Base-by-base conservation (phyloP, 2,797 vertebrate genomes). In the Danio choprae region DNA sequence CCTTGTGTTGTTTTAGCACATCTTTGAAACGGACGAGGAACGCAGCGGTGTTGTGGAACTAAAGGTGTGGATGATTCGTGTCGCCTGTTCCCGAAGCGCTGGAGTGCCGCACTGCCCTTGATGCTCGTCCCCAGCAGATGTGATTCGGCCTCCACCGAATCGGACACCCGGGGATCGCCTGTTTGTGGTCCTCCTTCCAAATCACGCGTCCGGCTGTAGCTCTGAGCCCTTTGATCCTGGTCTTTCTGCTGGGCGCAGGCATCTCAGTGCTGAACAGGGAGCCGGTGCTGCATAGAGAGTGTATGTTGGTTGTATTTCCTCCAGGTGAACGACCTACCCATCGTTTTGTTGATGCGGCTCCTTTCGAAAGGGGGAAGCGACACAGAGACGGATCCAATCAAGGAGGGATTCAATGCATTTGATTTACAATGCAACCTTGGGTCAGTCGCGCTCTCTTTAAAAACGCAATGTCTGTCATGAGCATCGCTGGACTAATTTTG, bases 101-200 rank as follows among this genome's bases (percentile, higher is more conserved):
- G 86, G 86, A 89, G 89, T 92, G 92, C 93, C 93, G 94, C 94
- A 94, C 93, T 93, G 93, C 93, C 93, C 91, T 93, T 93, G 91
- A 90, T 88, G 91, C 90, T 93, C 89, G 93, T 94, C 92, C 94
- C 91, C 91, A 88, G 90, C 90, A 92, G 90, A 90, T 91, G 91
- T 87, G 88, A 92, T 90, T 83, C 83, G 92, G 90, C 91, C 91
- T 93, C 89, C 88, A 87, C 89, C 85, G 87, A 88, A 60, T 65
- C 87, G 87, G 85, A 86, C 74, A 86, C 89, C 90, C 87, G 81
- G 88, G 85, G 88, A 62, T 85, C 82, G 86, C 86, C 89, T 85
- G 88, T 84, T 84, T 82, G 83, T 83, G 87, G 88, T 85, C 81
- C 89, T 88, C 86, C 8, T 85, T 90, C 87, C 88, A 87, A 88